Evolutionary conservation across 1,140 invertebrate species (phyloP).

Genomic region (Dinoponera quadriceps): DNA sequence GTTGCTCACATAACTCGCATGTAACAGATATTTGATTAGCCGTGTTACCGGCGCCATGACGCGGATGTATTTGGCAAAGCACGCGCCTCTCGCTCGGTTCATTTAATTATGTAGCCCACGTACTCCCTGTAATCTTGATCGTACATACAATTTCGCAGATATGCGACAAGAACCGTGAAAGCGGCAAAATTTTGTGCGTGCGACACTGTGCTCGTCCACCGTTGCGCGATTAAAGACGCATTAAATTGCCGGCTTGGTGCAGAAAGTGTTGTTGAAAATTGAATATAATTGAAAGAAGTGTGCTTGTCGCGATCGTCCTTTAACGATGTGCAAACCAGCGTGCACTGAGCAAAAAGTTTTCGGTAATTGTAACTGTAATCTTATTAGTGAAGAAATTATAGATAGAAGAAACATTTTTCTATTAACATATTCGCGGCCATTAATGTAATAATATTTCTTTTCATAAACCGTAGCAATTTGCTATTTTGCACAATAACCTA

Average conservation of each 20-base stretch:
- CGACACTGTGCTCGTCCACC: neutral
- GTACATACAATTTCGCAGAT: conserved; percentile 1
- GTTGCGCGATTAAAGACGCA: neutral
- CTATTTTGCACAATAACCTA: too few relatives aligned
- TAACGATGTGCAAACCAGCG: neutral
- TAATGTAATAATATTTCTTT: too few relatives aligned
- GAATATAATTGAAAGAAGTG: neutral
- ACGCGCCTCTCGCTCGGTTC: conserved; percentile 38
- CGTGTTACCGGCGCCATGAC: conserved; percentile 39
- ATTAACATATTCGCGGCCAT: too few relatives aligned
- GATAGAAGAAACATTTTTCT: neutral
- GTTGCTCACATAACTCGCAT: conserved; percentile 58
- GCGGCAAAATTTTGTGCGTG: conserved; percentile 19
- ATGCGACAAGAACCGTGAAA: conserved; percentile 33
- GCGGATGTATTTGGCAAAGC: conserved; percentile 44
- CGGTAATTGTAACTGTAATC: too few relatives aligned
- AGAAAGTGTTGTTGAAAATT: neutral
- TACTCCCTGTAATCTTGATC: conserved; percentile 33
- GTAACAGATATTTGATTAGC: conserved; percentile 62
- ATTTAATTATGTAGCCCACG: conserved; percentile 41
- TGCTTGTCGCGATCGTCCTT: too few relatives aligned
- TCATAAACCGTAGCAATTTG: too few relatives aligned
- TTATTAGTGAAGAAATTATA: too few relatives aligned
- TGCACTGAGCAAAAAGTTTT: neutral
- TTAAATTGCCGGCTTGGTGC: neutral